A percentile compares a stretch with the other conserved stretches of the same genome.
Evolutionary conservation across 2,888 invertebrate genomes (phyloP).

Genomic region (Drosophila robusta): DNA sequence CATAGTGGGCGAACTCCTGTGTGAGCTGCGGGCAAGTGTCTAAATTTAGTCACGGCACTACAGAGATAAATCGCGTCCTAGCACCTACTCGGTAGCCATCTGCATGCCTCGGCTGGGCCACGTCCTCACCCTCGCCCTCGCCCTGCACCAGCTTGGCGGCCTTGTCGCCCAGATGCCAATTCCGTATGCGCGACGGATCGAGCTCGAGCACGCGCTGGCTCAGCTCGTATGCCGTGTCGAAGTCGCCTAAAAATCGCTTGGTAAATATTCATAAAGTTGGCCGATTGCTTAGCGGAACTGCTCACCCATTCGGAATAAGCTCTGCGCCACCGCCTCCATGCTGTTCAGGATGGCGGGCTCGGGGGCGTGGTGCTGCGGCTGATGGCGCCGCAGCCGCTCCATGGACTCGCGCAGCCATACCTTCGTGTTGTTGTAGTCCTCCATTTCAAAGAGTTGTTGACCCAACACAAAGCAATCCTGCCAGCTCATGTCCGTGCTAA

Average conservation of each 20-base stretch:
- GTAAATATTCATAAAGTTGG: constrained; percentile 46
- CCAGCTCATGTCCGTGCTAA: constrained; percentile 89
- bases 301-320: constrained; percentile 77
- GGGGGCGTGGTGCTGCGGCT: constrained; percentile 85
- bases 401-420: constrained; percentile 98
- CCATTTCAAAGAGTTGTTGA: constrained; percentile 94
- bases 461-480: constrained; percentile 98
- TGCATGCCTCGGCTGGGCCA: constrained; percentile 35
- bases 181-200: constrained; percentile 69
- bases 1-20: constrained; percentile 84
- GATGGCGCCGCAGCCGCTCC: constrained; percentile 88
- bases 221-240: constrained; percentile 71
- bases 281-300: constrained; percentile 32
- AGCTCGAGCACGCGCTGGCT: constrained; percentile 75
- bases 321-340: constrained; percentile 77
- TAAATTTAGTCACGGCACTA: constrained; percentile 33
- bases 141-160: constrained; percentile 23
- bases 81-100: constrained; percentile 60
- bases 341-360: constrained; percentile 66
- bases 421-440: constrained; percentile 96
- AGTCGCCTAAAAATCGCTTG: constrained; percentile 64
- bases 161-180: constrained; percentile 68
- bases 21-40: constrained; percentile 54
- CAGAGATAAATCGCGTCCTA: constrained; percentile 4
- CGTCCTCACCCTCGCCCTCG: constrained; percentile 17